These are phyloP conservation scores for Nylanderia fulva DNA, from an alignment of 1,140 invertebrate genomes.

Conservation along the genomic window DNA sequence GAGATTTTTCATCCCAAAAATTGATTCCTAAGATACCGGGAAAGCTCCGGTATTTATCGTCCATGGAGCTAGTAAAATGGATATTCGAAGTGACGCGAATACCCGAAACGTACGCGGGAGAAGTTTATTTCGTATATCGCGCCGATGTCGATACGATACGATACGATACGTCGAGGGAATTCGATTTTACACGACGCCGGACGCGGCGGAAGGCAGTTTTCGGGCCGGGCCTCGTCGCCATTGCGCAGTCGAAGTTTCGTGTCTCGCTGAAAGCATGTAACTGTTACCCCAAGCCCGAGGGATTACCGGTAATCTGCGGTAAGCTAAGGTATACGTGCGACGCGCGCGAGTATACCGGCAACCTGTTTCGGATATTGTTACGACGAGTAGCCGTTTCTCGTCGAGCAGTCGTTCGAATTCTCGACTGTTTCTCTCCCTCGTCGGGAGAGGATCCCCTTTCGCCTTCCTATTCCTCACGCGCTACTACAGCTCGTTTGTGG, in stretches of 20 bases:
- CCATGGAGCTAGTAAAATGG: constrained; percentile 43
- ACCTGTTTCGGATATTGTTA: constrained; percentile 80
- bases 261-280: constrained; percentile 76
- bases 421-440: constrained; percentile 62
- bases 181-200: constrained; percentile 46
- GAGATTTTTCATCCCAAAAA: not conserved
- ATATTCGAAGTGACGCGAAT: not conserved
- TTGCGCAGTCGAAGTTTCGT: constrained; percentile 59
- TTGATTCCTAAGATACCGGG: constrained; percentile 14
- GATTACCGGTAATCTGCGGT: constrained; percentile 81
- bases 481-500: not conserved
- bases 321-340: constrained; percentile 74
- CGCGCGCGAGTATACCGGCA: constrained; percentile 44
- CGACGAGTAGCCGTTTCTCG: constrained; percentile 71
- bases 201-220: constrained; percentile 44
- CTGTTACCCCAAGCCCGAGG: constrained; percentile 77
- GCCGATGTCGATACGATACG: not conserved
- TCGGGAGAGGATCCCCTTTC: not conserved
- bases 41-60: not conserved
- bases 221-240: constrained; percentile 11
- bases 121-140: constrained; percentile 48
- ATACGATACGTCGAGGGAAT: constrained; percentile 38
- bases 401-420: constrained; percentile 70
- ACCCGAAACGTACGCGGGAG: constrained; percentile 14
- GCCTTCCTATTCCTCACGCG: constrained; percentile 10